phyloP scores from a whole-genome alignment of 1,140 invertebrate genomes.

The Trichogramma pretiosum region DNA sequence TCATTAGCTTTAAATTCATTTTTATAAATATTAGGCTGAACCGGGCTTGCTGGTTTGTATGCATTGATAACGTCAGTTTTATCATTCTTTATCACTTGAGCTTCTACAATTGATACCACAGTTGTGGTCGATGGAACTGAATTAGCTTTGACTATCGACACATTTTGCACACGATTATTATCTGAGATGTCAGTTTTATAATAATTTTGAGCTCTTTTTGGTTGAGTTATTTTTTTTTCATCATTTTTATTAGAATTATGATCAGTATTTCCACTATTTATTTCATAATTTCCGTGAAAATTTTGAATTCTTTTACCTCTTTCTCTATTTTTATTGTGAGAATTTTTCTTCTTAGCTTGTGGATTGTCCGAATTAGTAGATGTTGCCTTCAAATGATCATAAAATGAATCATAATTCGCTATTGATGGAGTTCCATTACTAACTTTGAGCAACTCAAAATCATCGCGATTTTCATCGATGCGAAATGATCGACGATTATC shows the following conservation, averaged over 20 bases:
- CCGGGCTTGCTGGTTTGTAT: constrained; percentile 4
- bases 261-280: constrained; percentile 3
- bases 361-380: constrained; percentile 14
- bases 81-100: neutral
- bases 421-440: constrained; percentile 35
- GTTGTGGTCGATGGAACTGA: neutral
- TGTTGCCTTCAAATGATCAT: constrained; percentile 24
- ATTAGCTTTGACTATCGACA: too few species aligned
- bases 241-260: constrained; percentile 3
- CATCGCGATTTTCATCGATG: constrained; percentile 25
- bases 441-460: constrained; percentile 41
- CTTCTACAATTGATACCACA: neutral
- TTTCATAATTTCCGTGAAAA: constrained; percentile 21
- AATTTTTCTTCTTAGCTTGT: constrained; percentile 7
- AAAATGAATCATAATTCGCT: constrained; percentile 37
- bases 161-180: too few species aligned
- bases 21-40: constrained; percentile 24
- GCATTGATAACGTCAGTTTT: neutral
- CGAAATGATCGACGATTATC: constrained; percentile 35
- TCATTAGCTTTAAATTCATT: constrained; percentile 20
- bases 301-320: constrained; percentile 20
- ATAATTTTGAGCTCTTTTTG: constrained; percentile 5
- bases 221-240: constrained; percentile 11
- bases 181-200: neutral
- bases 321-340: constrained; percentile 17